Evolutionary conservation across 2,113 vertebrate species (phyloP), one percentile per base, ranked within the genome.

Genomic region (Carassius gibelio): DNA sequence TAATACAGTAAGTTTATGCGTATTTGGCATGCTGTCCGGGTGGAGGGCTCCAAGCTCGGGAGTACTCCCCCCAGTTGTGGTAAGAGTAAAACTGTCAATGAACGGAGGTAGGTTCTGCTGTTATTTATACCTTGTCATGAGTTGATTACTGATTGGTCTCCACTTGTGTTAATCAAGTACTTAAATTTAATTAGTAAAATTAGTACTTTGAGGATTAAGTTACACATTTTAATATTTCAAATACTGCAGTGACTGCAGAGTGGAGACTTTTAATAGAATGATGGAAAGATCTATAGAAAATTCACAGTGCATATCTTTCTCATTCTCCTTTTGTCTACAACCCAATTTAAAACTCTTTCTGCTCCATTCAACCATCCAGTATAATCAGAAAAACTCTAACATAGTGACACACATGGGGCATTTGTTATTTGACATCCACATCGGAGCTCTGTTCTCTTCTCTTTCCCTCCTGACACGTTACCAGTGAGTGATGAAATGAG

Each of bases 321-420:
- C n/a, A 4, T 45, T 64, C 7, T 50, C 38, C 5, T 30, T 48
- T 26, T 34, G 7, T 17, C 10, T 23, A 66, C 79, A 81, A 48
- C 42, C 42, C 23, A 66, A 50, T 81, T 30, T 30, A 45, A 66
- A 81, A 81, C 3, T 19, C 30, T n/a, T 81, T 81, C 23, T 66
- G 42, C n/a, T 81, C 45, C 14, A 30, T 81, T 81, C 42, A 62
- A 48, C 30, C 30, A 61, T 78, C 5, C 55, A 78, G 17, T 30
- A 30, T 55, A 10, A 21, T 14, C 42, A 30, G 7, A 30, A 76
- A 34, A 61, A 78, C 8, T 1, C 55, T 34, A 30, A 30, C 30
- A 30, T 1, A 6, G 2, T 36, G 52, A 4, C 26, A 64, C 17
- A 64, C 19, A 23, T 9, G 14, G 52, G 17, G 8, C 26, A 78